Conservation (phyloP, 2,113 vertebrate genomes). For the Mastomys coucha region DNA sequence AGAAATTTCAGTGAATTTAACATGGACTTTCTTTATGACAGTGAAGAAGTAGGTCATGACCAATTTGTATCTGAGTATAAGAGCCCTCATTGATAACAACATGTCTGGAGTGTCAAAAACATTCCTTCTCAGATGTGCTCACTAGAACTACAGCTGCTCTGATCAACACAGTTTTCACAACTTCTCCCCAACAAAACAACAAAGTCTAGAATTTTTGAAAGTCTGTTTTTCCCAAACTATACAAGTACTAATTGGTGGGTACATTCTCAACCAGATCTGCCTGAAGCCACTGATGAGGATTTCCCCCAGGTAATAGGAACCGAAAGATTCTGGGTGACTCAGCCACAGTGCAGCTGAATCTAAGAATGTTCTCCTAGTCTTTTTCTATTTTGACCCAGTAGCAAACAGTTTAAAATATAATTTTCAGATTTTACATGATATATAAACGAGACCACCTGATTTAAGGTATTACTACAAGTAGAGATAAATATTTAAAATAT, state of each 20-base stretch:
- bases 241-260: not conserved
- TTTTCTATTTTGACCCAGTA: not conserved
- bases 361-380: not conserved
- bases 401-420: not conserved
- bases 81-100: too few species aligned
- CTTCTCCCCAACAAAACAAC: not conserved
- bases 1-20: not conserved
- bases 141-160: not conserved
- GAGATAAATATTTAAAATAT: not conserved
- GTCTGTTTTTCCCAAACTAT: not conserved
- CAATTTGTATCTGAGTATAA: not conserved
- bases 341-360: not conserved
- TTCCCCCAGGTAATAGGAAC: not conserved
- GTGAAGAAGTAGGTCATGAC: not conserved
- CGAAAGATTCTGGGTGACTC: not conserved
- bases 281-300: not conserved
- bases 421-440: not conserved
- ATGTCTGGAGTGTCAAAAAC: accelerated
- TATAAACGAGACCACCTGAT: not conserved
- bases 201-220: not conserved
- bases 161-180: not conserved
- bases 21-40: not conserved
- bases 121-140: not conserved
- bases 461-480: not conserved
- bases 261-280: not conserved